Base-by-base conservation (phyloP, 2,113 vertebrate genomes). In the Agapornis roseicollis region DNA sequence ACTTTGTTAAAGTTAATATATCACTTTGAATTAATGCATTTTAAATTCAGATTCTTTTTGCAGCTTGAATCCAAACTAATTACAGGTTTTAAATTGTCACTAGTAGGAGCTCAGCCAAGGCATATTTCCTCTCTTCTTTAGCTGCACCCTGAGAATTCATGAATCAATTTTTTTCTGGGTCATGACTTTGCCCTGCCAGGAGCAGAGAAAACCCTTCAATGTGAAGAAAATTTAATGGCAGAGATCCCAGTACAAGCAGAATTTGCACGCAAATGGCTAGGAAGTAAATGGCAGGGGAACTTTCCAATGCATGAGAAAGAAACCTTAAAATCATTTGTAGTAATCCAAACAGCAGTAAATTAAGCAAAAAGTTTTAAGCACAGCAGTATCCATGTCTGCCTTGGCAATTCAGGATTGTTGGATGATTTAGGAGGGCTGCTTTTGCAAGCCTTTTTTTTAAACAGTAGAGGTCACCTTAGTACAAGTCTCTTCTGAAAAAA, bases 91-190 rank as follows among this genome's bases (percentile, higher is more conserved):
- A 98, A 98, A 98, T 98, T 98, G 98, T 98, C 98, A 98, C 97
- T 97, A 97, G 97, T 96, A 97, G 96, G 98, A 98, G 97, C 97
- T 97, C 97, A 97, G 98, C 97, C 97, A 98, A 97, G 97, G 96
- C 98, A 97, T 98, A 98, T 98, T 98, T 97, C 93, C 95, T 98
- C 97, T 97, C 97, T 96, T 97, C 97, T 98, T 97, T 97, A 96
- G 97, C 97, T 97, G 97, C 96, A 97, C 96, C 97, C 96, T 97
- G 97, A 98, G 97, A 98, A 98, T 98, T 98, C 97, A 97, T 98
- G 97, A 98, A 98, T 98, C 98, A 98, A 98, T 98, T 98, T 98
- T 98, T 98, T 98, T 98, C 97, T 98, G 98, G 97, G 98, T 98
- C 98, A 98, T 97, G 97, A 97, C 97, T 98, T 97, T 95, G 97